Base-by-base conservation (phyloP, 1,140 invertebrate species). In the Neuroterus valhalla region DNA sequence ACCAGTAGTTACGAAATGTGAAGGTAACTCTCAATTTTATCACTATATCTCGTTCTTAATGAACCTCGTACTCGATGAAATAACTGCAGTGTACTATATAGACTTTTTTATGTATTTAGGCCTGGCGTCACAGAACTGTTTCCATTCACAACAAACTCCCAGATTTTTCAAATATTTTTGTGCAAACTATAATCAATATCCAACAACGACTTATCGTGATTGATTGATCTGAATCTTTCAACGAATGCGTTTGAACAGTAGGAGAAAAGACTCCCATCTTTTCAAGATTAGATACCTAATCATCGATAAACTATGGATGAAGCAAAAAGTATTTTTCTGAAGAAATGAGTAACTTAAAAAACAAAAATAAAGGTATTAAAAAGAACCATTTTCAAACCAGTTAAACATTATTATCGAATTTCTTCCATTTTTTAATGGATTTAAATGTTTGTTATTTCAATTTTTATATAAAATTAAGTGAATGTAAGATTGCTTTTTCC, bases 21-120 rank as follows among this genome's bases (percentile, higher is more conserved):
- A 62, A 62, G 26, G 55, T 26, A 62, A 62, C 26, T 26, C 50
- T 31, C 55, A 55, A 55, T 55, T 55, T 55, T 55, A 55, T 21
- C 21, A 55, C 50, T 21, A 21, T 21, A 8, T 8, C 48, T 19
- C 23, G 5, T 14, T 21, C 10, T 10, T 21, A 17, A 52, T 8
- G 17, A n/a, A 3, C 14, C 11, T 2, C 48, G 14, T n/a, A 46
- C 44, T 46, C 17, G 14, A 15, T n/a, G n/a, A n/a, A n/a, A 11
- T n/a, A 14, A n/a, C 45, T 14, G 17, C 45, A 46, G 14, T 46
- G 45, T n/a, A n/a, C 15, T 23, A 11, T 1, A 52, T 10, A 52
- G 17, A 23, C 26, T 26, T 23, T 62, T 62, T 31, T 38, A 55
- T 55, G 23, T 38, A 38, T 62, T 38, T 62, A 23, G 23, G 14